Base-by-base conservation (phyloP, 2,888 invertebrate genomes). In the Chalcis sispes region DNA sequence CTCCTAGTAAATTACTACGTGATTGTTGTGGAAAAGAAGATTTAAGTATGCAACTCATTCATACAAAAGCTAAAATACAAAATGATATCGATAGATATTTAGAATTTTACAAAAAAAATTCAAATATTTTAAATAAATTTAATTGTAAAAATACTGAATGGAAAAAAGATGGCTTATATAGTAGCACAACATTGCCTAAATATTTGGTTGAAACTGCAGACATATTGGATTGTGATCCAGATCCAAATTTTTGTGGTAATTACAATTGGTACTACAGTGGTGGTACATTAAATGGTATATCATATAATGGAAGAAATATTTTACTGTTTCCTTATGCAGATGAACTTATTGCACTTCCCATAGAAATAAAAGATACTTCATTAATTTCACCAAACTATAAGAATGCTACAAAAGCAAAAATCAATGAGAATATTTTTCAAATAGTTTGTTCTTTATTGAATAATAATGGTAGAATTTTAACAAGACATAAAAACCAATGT, bases 261-360 rank as follows among this genome's bases (percentile, higher is more conserved):
- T 88, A 88, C 71, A 88, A 88, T 75, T 88, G 88, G 87, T 88
- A 88, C 73, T 86, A 85, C 58, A 85, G 84, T 36, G 88, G 88
- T 66, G 88, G 88, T 71, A 79, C 85, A 2, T 70, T 88, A 50
- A 81, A 81, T 25, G 79, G 78, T 72, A 40, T 86, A 8, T 29
- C 18, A 13, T 73, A 85, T 15, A 80, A 80, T 56, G 73, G 77
- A 50, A 77, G 77, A 62, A 81, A 82, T 82, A 59, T 86, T 79
- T 79, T 88, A 61, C 36, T 88, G n/a, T 86, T 87, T 73, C 88
- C 88, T 50, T 88, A 84, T 72, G 78, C 81, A 72, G 79, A 81
- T 50, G 87, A 88, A 74, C 77, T 88, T 78, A 85, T 88, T 54
- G 84, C 84, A 20, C 71, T 82, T 29, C 84, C 85, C 2, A 46